phyloP scores from a whole-genome alignment of 2,113 vertebrate species.

The Hylia prasina region DNA sequence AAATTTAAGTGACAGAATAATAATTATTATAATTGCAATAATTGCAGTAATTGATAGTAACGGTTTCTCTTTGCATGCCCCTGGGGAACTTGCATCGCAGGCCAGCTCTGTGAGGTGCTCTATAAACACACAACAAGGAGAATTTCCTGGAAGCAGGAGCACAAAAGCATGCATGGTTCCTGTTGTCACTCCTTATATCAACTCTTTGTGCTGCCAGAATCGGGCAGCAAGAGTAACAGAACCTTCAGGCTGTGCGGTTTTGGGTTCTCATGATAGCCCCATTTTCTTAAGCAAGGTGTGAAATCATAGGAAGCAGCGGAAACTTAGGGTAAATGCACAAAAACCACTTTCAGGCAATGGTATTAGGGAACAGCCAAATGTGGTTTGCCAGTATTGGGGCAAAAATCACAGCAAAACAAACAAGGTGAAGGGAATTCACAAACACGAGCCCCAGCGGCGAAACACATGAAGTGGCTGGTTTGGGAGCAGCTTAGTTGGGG shows the following conservation, averaged over 20 bases:
- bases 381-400: background rate
- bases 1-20: constrained; percentile 55
- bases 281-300: background rate
- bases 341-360: background rate
- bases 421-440: background rate
- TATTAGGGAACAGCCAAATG: rapidly evolving
- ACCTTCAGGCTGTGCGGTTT: background rate
- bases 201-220: rapidly evolving
- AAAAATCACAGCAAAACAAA: background rate
- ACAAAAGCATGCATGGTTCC: rapidly evolving
- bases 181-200: background rate
- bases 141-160: background rate
- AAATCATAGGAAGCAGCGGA: background rate
- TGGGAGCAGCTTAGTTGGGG: background rate
- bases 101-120: background rate
- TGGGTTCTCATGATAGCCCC: background rate
- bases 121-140: constrained; percentile 18
- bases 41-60: constrained; percentile 50
- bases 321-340: background rate
- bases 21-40: constrained; percentile 55
- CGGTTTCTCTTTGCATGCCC: background rate
- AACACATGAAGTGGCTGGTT: rapidly evolving
- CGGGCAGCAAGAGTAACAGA: rapidly evolving
- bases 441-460: rapidly evolving
- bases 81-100: background rate